These are phyloP conservation scores for Bimastos eiseni DNA, from an alignment of 2,888 invertebrate species.

Conservation along the genomic window DNA sequence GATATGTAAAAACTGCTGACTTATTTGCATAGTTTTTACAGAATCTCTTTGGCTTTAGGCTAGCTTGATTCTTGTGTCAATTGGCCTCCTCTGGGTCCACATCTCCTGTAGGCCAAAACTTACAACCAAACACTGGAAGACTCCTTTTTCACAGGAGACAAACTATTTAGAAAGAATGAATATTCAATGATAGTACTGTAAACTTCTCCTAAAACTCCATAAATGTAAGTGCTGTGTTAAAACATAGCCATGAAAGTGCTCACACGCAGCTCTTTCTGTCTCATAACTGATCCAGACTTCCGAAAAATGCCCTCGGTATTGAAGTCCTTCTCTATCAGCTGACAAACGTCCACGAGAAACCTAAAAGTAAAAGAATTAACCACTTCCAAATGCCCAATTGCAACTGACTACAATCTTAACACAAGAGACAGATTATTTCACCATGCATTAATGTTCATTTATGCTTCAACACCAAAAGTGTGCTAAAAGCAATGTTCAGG, in stretches of 20 bases:
- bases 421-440: background rate
- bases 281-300: conserved; percentile 82
- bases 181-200: background rate
- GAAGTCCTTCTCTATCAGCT: conserved; percentile 65
- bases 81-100: background rate
- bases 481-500: too few relatives aligned
- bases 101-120: background rate
- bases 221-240: background rate
- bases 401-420: background rate
- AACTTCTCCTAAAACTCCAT: background rate
- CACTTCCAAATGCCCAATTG: background rate
- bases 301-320: conserved; percentile 83
- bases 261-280: conserved; percentile 81
- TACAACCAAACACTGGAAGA: too few relatives aligned
- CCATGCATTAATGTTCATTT: too few relatives aligned
- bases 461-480: too few relatives aligned
- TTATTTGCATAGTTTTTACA: too few relatives aligned
- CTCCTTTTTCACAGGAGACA: too few relatives aligned
- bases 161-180: background rate
- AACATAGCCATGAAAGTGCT: background rate
- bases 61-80: too few relatives aligned
- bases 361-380: conserved; percentile 33
- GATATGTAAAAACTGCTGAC: too few relatives aligned
- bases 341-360: conserved; percentile 53
- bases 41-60: too few relatives aligned